Evolutionary conservation across 2,797 vertebrate genomes (phyloP), one percentile per base, ranked within the genome.

Genomic region (Chiroxiphia lanceolata): DNA sequence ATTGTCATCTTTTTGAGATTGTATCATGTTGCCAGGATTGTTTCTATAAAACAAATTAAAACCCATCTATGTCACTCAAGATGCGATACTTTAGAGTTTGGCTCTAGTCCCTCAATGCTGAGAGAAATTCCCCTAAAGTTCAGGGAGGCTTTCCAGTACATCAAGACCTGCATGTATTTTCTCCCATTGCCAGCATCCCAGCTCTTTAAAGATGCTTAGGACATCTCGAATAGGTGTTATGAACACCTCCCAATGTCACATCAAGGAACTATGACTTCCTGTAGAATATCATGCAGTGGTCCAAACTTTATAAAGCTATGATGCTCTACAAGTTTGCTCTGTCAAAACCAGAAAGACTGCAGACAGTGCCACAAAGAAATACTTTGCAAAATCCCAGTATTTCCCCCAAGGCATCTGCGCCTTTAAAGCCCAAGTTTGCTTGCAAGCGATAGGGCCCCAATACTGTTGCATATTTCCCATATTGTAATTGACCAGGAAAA

Each of bases 81-180:
- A 74, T 14, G 20, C 2, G 14, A 78, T 9, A 72, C 40, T 36
- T 56, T 10, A 31, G 44, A 87, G 26, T 61, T 69, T 68, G 50
- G 25, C 57, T 89, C 42, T 70, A 71, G 33, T 69, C 68, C 48
- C 71, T 78, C 0, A 0, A 21, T 63, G 57, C 42, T 89, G 27
- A 82, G 34, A 95, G 9, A 92, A 93, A 93, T 47, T 87, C 34
- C 65, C 45, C 42, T 42, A 33, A 48, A 74, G 29, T 90, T 87
- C 63, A 76, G 51, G 33, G 5, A 64, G 26, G 7, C 2, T 80
- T 86, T 72, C 31, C 36, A 77, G 25, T 20, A 60, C 20, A 22
- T 29, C 33, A 67, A 80, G 25, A 68, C 18, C 33, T 27, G 15
- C 1, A 2, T 15, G 15, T 11, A 34, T 82, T 78, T 90, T 61